Conservation (phyloP, 2,888 invertebrate genomes). For the Chrysolina haemoptera region DNA sequence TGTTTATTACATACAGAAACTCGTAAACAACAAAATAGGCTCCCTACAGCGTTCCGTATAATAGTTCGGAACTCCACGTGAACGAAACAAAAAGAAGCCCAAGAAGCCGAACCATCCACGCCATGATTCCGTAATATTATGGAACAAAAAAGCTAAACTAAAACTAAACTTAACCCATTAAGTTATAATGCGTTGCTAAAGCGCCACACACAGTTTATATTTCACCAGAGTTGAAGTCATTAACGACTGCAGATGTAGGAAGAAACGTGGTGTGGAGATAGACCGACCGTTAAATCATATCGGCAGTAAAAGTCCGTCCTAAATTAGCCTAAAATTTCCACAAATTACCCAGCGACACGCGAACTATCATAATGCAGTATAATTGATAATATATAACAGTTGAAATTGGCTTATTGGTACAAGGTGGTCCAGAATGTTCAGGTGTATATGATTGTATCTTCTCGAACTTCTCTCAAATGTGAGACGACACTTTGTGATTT, state of each 20-base stretch:
- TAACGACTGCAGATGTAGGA: constrained; percentile 45
- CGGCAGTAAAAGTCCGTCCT: constrained; percentile 36
- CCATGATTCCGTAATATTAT: neutral
- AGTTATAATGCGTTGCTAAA: constrained; percentile 27
- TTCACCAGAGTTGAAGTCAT: constrained; percentile 31
- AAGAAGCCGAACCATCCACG: neutral
- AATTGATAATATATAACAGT: constrained; percentile 38
- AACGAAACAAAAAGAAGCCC: neutral
- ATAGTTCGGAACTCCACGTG: neutral
- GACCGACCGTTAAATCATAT: constrained; percentile 37
- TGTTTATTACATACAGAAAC: too few relatives aligned
- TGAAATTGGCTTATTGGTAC: neutral
- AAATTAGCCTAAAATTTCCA: constrained; percentile 41
- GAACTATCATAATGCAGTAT: constrained; percentile 46
- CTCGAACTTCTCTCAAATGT: too few relatives aligned
- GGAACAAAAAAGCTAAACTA: constrained; percentile 12
- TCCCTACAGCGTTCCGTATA: neutral
- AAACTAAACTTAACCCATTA: constrained; percentile 33
- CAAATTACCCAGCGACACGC: constrained; percentile 37
- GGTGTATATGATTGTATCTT: too few relatives aligned
- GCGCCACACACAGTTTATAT: constrained; percentile 30
- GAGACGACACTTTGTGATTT: too few relatives aligned
- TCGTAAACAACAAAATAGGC: too few relatives aligned
- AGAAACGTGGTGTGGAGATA: constrained; percentile 38
- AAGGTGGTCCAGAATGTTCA: neutral